A percentile compares a stretch with the other conserved stretches of the same genome.
Conservation (phyloP, 1,140 invertebrate genomes). For the Hyles vespertilio region DNA sequence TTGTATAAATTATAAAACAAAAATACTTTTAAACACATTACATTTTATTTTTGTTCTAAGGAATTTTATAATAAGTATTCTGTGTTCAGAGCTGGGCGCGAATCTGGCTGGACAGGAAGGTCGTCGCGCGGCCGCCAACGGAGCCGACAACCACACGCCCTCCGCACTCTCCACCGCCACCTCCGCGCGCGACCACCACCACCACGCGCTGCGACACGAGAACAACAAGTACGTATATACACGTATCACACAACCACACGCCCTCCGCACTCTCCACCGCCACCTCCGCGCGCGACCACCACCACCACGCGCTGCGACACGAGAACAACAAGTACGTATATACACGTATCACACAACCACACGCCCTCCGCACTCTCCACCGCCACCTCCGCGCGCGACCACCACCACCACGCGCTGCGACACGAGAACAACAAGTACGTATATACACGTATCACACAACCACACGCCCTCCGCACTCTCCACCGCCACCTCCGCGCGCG, state of each 20-base stretch:
- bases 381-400: conserved; percentile 51
- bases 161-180: conserved; percentile 60
- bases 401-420: conserved; percentile 42
- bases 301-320: conserved; percentile 39
- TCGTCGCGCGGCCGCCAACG: conserved; percentile 35
- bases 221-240: conserved; percentile 60
- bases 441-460: too few relatives aligned
- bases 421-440: conserved; percentile 58
- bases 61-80: background rate
- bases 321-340: conserved; percentile 61
- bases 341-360: too few relatives aligned
- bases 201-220: conserved; percentile 46
- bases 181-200: conserved; percentile 49
- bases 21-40: too few relatives aligned
- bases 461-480: conserved; percentile 58
- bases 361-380: conserved; percentile 61
- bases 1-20: too few relatives aligned
- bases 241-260: conserved; percentile 44
- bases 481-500: conserved; percentile 53
- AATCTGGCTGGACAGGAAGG: conserved; percentile 84
- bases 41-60: too few relatives aligned
- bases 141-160: conserved; percentile 42
- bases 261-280: conserved; percentile 61
- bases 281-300: conserved; percentile 52
- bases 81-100: conserved; percentile 82